Evolutionary conservation across 2,888 invertebrate genomes (phyloP).

Genomic region (Lasioglossum zephyrum): DNA sequence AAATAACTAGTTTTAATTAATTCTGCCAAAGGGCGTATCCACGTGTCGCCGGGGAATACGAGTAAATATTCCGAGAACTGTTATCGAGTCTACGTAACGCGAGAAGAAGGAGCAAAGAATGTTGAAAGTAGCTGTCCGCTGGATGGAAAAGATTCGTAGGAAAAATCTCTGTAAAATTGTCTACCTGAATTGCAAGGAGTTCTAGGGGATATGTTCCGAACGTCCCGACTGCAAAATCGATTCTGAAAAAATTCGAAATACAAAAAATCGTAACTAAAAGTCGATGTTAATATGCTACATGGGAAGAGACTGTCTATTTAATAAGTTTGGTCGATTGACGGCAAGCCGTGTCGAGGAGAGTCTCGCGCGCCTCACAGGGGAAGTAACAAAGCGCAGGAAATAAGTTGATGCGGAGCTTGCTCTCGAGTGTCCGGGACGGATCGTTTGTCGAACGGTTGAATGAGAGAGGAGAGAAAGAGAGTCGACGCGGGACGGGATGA

Average conservation of each 20-base stretch:
- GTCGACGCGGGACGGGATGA: not conserved
- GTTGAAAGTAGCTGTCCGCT: not conserved
- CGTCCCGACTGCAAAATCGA: no score
- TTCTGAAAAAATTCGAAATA: no score
- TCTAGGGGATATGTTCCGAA: no score
- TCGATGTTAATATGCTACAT: no score
- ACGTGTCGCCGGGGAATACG: not conserved
- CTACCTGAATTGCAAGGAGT: no score
- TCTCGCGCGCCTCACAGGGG: not conserved
- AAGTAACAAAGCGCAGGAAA: not conserved
- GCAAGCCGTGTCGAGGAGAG: not conserved
- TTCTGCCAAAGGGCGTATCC: not conserved
- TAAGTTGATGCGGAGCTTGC: not conserved
- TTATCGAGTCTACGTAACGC: not conserved
- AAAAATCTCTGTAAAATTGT: not conserved
- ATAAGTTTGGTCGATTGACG: not conserved
- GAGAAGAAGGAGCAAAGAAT: not conserved
- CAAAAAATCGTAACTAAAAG: no score
- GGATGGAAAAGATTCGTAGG: not conserved
- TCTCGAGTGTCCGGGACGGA: conserved; percentile 7
- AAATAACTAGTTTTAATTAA: conserved; percentile 19
- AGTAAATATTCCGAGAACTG: not conserved
- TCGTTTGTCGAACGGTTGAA: conserved; percentile 30
- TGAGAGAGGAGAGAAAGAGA: not conserved
- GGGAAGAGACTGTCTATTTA: no score